Conservation (phyloP, 2,888 invertebrate genomes). For the Julus scanicus region DNA sequence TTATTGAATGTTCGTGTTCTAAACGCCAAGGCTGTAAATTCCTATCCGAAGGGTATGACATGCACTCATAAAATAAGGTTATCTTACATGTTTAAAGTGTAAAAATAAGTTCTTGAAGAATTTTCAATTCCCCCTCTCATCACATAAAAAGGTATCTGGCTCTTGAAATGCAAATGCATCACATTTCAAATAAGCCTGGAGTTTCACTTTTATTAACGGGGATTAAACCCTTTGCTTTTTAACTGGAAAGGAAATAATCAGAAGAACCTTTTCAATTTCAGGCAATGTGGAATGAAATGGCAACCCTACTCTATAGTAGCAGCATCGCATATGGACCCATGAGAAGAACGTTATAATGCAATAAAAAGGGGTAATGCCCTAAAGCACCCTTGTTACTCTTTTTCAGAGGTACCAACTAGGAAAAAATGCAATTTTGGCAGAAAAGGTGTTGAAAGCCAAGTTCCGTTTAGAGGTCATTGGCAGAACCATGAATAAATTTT, state of each 20-base stretch:
- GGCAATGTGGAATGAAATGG: not conserved
- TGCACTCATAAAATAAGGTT: too few species aligned
- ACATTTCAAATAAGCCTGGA: not conserved
- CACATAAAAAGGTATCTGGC: too few species aligned
- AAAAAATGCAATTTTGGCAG: not conserved
- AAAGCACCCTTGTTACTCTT: not conserved
- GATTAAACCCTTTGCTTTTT: not conserved
- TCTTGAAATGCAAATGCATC: not conserved
- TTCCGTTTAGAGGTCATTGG: conserved; percentile 21
- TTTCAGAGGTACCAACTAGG: not conserved
- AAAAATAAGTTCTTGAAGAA: too few species aligned
- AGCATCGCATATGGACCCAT: not conserved
- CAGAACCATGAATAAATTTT: not conserved
- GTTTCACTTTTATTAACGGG: not conserved
- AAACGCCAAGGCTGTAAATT: too few species aligned
- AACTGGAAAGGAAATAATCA: not conserved
- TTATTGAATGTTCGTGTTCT: too few species aligned
- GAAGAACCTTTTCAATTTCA: not conserved
- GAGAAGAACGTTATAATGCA: not conserved
- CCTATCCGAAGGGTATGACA: too few species aligned
- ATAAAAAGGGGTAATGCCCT: not conserved
- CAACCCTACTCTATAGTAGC: not conserved
- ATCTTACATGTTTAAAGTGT: too few species aligned
- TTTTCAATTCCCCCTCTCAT: too few species aligned
- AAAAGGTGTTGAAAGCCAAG: not conserved